A percentile compares a stretch with the other conserved stretches of the same genome.
Evolutionary conservation across 2,888 invertebrate genomes (phyloP).

Genomic region (Troides helena): DNA sequence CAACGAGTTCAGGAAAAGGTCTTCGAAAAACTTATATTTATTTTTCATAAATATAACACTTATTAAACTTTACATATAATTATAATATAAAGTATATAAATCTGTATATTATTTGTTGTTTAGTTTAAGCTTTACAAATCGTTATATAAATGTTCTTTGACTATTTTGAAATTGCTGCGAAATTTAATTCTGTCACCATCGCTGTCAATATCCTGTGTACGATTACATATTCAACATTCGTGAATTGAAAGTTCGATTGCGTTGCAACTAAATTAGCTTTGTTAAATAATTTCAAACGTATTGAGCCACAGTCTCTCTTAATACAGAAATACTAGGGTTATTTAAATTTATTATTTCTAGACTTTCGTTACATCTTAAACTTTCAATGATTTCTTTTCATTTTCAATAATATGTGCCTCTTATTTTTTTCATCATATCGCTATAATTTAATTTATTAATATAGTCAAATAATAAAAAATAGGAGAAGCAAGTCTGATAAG

Average conservation of each 20-base stretch:
- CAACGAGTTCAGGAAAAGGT: too few relatives aligned
- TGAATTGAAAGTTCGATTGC: conserved; percentile 13
- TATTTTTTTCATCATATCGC: too few relatives aligned
- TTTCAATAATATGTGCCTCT: too few relatives aligned
- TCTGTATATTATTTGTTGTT: too few relatives aligned
- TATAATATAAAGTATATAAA: too few relatives aligned
- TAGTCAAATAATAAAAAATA: too few relatives aligned
- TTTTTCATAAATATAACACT: too few relatives aligned
- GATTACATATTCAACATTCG: conserved; percentile 15
- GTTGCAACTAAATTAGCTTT: background rate
- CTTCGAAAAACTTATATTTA: too few relatives aligned
- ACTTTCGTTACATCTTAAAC: background rate
- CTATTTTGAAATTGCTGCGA: conserved; percentile 6
- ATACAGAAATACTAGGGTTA: background rate
- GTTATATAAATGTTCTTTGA: background rate
- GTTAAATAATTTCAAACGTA: background rate
- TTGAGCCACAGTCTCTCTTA: background rate
- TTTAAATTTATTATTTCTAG: background rate
- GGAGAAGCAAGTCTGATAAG: too few relatives aligned
- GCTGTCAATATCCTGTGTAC: conserved; percentile 14
- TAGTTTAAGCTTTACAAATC: background rate
- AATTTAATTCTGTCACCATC: conserved; percentile 14
- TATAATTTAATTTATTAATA: too few relatives aligned
- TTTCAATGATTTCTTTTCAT: too few relatives aligned
- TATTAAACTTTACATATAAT: too few relatives aligned